Conservation (phyloP, 2,113 vertebrate species). For the Porphyrio hochstetteri region DNA sequence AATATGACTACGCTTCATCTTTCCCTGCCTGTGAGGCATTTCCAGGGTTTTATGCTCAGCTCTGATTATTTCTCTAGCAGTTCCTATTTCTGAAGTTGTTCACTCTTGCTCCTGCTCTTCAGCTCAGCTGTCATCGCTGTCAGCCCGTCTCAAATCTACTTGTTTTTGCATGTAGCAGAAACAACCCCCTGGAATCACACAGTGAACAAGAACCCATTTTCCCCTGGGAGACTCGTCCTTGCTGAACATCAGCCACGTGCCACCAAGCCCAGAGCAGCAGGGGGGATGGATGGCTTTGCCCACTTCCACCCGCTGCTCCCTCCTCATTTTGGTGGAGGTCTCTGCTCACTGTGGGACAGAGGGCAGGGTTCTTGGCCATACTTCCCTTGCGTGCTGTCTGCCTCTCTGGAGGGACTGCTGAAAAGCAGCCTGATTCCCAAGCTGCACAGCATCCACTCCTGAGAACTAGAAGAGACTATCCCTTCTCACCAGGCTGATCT, state of each 20-base stretch:
- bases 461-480: neutral
- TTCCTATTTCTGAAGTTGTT: neutral
- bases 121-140: neutral
- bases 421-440: neutral
- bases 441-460: neutral
- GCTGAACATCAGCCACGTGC: accelerated
- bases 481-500: neutral
- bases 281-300: neutral
- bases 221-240: neutral
- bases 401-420: neutral
- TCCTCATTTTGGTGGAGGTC: neutral
- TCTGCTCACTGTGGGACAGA: neutral
- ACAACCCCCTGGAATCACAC: neutral
- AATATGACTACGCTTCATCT: neutral
- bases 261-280: neutral
- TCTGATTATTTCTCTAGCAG: neutral
- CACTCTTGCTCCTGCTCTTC: neutral
- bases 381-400: neutral
- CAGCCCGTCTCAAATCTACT: neutral
- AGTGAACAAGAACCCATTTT: neutral
- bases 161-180: neutral
- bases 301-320: too few species aligned
- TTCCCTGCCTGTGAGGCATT: neutral
- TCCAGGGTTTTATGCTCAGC: neutral
- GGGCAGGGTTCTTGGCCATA: neutral